Percentiles rank a stretch among this genome's conserved stretches.
These are phyloP conservation scores for Alexandromys fortis DNA, from an alignment of 2,113 vertebrate genomes.

Conservation along the genomic window DNA sequence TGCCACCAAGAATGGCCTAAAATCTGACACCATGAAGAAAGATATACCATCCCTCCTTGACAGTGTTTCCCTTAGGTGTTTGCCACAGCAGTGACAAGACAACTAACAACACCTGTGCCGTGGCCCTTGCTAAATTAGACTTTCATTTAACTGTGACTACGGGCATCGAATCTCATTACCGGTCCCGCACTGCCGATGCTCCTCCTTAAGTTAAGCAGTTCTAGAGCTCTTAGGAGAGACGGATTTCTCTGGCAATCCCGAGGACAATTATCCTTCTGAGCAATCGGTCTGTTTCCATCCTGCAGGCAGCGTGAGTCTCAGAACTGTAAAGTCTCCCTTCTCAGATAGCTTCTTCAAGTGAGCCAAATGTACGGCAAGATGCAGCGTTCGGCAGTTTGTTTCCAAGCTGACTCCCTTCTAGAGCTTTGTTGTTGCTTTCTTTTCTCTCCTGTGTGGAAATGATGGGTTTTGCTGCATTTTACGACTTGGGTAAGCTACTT, in stretches of 20 bases:
- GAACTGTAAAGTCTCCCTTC: not conserved
- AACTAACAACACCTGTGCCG: not conserved
- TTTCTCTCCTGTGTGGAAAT: not conserved
- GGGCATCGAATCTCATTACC: not conserved
- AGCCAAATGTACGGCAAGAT: not conserved
- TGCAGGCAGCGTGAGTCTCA: not conserved
- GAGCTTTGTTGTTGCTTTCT: not conserved
- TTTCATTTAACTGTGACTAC: not conserved
- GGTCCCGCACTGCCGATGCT: not conserved
- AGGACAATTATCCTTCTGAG: not conserved
- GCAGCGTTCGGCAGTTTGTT: not conserved
- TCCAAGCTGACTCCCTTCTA: not conserved
- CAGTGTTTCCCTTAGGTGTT: no score
- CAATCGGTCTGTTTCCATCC: not conserved
- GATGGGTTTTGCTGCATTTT: not conserved
- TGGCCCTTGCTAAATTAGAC: not conserved
- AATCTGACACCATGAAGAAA: not conserved
- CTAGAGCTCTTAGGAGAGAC: not conserved
- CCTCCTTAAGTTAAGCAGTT: not conserved
- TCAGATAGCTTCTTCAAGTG: slow-evolving; percentile 9
- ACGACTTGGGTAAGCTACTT: not conserved
- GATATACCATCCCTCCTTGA: not conserved
- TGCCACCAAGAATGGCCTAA: not conserved
- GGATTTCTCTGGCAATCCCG: not conserved
- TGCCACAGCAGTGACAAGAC: not conserved